A percentile compares a stretch with the other conserved stretches of the same genome.
These are phyloP conservation scores for Neodiprion lecontei DNA, from an alignment of 1,140 invertebrate genomes.

Conservation along the genomic window DNA sequence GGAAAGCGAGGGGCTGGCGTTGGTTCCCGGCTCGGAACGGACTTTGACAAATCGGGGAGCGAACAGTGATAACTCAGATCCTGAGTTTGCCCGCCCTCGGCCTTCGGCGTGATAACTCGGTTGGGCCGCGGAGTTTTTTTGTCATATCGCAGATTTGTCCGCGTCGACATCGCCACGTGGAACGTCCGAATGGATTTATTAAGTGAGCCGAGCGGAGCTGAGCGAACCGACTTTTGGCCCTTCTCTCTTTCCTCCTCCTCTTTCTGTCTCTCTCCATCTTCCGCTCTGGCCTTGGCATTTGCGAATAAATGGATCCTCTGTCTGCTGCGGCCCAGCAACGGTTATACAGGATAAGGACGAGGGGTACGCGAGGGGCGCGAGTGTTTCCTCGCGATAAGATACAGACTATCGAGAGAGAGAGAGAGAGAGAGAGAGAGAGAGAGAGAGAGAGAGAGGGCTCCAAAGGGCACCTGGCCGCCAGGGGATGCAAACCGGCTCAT, in stretches of 20 bases:
- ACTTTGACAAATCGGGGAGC: constrained; percentile 53
- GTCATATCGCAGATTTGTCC: constrained; percentile 18
- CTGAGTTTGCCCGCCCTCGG: constrained; percentile 3
- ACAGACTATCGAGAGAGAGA: constrained; percentile 41
- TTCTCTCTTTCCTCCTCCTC: neutral
- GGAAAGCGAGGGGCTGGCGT: neutral
- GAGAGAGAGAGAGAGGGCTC: constrained; percentile 4
- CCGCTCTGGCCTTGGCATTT: constrained; percentile 53
- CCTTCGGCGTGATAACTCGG: constrained; percentile 15
- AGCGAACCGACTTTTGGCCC: neutral
- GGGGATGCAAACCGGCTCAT: constrained; percentile 21
- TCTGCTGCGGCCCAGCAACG: constrained; percentile 31
- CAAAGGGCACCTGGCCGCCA: constrained; percentile 23
- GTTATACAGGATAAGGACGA: neutral
- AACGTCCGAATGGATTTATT: constrained; percentile 14
- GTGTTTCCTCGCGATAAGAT: constrained; percentile 58
- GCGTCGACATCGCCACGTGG: neutral
- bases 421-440: too few species aligned
- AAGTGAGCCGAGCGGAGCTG: constrained; percentile 2
- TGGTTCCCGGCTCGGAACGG: constrained; percentile 28
- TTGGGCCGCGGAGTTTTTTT: constrained; percentile 6
- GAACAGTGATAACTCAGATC: constrained; percentile 26
- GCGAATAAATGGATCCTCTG: constrained; percentile 60
- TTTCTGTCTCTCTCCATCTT: too few species aligned
- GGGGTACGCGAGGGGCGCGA: constrained; percentile 36